phyloP scores from a whole-genome alignment of 2,797 vertebrate species.

The Coccyzus lansbergi region DNA sequence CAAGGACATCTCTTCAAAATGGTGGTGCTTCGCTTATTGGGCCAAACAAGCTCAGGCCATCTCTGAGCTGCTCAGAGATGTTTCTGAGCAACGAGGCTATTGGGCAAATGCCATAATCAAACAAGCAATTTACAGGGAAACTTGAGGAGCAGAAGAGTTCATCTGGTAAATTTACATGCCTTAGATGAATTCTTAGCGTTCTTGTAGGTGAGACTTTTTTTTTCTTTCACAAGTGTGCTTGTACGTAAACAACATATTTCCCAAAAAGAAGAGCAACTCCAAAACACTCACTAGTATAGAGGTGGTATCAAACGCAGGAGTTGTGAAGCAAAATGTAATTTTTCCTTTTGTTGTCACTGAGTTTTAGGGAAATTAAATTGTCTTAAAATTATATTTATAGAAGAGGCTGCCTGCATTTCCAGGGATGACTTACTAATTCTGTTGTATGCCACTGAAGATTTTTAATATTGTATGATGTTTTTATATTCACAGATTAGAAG shows the following conservation, averaged over 20 bases:
- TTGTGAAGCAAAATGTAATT: background rate
- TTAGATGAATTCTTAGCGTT: background rate
- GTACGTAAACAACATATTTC: background rate
- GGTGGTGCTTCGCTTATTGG: background rate
- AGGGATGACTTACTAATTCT: background rate
- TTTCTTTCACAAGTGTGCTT: background rate
- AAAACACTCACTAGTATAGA: background rate
- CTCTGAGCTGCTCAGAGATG: background rate
- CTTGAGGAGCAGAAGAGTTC: background rate
- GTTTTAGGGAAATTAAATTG: background rate
- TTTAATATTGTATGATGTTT: background rate
- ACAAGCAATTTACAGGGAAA: background rate
- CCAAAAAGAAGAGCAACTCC: background rate
- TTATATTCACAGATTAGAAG: conserved; percentile 68
- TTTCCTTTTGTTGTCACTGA: background rate
- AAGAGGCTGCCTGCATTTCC: background rate
- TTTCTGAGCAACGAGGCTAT: background rate
- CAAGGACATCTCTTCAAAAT: background rate
- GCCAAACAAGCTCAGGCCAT: background rate
- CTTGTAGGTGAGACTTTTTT: background rate
- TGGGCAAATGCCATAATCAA: background rate
- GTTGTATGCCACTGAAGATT: background rate
- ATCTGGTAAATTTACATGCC: background rate
- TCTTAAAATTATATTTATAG: background rate
- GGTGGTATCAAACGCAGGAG: background rate